Conservation (phyloP, 92 coral and sea anemone species). For the Blastomussa wellsi region DNA sequence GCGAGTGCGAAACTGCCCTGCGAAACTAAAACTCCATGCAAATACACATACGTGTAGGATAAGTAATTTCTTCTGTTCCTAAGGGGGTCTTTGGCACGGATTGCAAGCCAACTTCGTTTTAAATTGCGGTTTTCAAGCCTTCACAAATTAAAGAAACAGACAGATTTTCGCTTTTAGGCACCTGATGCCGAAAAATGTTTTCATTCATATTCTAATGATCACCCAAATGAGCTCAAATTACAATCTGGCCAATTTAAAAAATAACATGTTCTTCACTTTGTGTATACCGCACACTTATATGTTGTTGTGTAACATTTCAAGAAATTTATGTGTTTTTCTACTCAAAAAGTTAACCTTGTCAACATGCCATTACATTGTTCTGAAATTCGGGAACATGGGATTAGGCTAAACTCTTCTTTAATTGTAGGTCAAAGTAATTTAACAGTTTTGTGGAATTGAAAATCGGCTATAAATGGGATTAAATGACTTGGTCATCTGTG, state of each 20-base stretch:
- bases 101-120: not conserved
- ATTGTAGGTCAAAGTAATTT: constrained; percentile 13
- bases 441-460: constrained; percentile 1
- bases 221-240: not conserved
- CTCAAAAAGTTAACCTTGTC: not conserved
- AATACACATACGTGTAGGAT: not conserved
- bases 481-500: not conserved
- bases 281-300: not conserved
- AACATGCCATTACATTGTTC: not conserved
- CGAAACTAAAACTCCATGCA: not conserved
- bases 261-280: not conserved
- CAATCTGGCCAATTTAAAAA: not conserved
- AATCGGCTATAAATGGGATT: not conserved
- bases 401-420: constrained; percentile 15
- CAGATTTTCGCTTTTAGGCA: not conserved
- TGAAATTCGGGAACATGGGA: not conserved
- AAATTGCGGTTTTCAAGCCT: not conserved
- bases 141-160: constrained; percentile 2
- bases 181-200: not conserved
- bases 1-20: not conserved
- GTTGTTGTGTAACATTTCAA: not conserved
- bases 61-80: not conserved
- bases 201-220: not conserved
- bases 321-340: not conserved
- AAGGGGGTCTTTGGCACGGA: not conserved